Percentiles rank a stretch among this genome's conserved stretches.
Evolutionary conservation across 2,888 invertebrate genomes (phyloP).

Genomic region (Panorpa germanica): DNA sequence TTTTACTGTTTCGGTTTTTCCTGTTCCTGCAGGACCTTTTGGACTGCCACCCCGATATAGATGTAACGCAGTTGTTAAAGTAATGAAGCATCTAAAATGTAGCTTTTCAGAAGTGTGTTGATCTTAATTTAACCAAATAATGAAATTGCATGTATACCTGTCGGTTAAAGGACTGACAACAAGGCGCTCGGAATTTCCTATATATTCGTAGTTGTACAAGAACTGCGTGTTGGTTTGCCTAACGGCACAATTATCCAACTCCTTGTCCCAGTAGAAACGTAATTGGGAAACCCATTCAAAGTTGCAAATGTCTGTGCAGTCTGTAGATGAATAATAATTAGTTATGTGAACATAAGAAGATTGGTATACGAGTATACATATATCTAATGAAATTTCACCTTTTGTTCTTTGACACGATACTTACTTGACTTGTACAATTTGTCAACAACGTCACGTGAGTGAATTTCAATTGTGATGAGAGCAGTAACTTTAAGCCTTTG

Average conservation of each 20-base stretch:
- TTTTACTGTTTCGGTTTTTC: conserved; percentile 85
- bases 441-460: conserved; percentile 78
- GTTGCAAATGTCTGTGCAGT: conserved; percentile 52
- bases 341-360: too few species aligned
- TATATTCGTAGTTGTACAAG: conserved; percentile 74
- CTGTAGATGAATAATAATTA: conserved; percentile 23
- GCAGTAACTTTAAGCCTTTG: conserved; percentile 69
- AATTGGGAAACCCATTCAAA: conserved; percentile 88
- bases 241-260: conserved; percentile 59
- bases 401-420: too few species aligned
- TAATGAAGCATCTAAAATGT: conserved; percentile 64
- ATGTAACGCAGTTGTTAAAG: conserved; percentile 74
- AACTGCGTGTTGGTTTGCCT: conserved; percentile 68
- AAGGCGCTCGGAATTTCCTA: conserved; percentile 76
- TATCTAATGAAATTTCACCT: background rate
- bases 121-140: too few species aligned
- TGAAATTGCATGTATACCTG: conserved; percentile 30
- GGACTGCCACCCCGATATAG: conserved; percentile 81
- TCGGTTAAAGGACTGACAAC: conserved; percentile 85
- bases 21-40: conserved; percentile 82
- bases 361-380: too few species aligned
- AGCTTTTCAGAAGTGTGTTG: background rate
- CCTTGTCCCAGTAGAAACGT: conserved; percentile 75
- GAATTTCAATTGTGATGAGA: conserved; percentile 76
- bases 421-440: conserved; percentile 62